Percentiles rank a stretch among this genome's conserved stretches.
Conservation (phyloP, 2,113 vertebrate genomes). For the Leptodactylus fuscus region DNA sequence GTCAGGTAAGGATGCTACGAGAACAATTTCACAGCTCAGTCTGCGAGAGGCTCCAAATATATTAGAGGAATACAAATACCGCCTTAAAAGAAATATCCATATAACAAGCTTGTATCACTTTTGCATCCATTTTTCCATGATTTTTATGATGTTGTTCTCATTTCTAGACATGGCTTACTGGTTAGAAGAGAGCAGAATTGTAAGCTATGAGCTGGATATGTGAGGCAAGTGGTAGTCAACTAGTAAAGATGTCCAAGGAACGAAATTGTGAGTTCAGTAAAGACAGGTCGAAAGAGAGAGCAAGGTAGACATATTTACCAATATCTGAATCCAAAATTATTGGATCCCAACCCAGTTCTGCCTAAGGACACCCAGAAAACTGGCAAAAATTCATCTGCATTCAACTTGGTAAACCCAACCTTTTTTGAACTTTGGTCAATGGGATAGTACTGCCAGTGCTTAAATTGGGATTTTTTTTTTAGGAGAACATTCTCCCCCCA, state of each 20-base stretch:
- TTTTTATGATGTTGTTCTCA: not conserved
- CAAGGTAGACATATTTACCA: not conserved
- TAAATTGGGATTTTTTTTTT: too few species aligned
- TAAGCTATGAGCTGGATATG: too few species aligned
- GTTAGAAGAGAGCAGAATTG: not conserved
- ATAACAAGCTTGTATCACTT: too few species aligned
- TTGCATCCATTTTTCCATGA: not conserved
- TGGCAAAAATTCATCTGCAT: not conserved
- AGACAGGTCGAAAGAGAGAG: not conserved
- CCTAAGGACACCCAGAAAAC: not conserved
- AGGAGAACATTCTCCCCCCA: too few species aligned
- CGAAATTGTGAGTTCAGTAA: not conserved
- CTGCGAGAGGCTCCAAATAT: too few species aligned
- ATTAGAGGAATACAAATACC: not conserved
- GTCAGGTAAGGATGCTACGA: not conserved
- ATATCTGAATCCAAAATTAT: not conserved
- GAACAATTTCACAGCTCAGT: not conserved
- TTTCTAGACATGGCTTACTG: not conserved
- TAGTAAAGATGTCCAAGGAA: not conserved
- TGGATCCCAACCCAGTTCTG: not conserved
- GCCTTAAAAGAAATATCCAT: not conserved
- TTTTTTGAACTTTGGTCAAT: too few species aligned
- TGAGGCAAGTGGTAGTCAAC: too few species aligned
- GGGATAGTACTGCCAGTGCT: too few species aligned
- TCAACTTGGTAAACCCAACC: too few species aligned